These are phyloP conservation scores for Ceraclea dissimilis DNA, from an alignment of 2,888 invertebrate genomes.

Conservation along the genomic window DNA sequence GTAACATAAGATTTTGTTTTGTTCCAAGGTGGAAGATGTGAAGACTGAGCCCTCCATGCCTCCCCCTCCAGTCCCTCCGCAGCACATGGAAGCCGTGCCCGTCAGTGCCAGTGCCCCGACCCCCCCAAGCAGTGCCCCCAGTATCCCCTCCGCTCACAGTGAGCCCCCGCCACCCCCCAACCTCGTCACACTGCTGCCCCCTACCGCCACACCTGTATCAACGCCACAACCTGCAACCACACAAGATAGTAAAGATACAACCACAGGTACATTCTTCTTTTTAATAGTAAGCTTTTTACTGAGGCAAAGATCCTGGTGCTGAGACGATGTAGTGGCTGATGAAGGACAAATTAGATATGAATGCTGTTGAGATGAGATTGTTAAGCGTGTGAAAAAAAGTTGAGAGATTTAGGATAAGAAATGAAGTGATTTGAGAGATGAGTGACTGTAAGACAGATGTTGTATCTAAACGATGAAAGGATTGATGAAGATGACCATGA, in stretches of 20 bases:
- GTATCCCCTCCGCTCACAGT: neutral
- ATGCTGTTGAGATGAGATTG: too few species aligned
- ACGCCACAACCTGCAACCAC: neutral
- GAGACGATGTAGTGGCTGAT: too few species aligned
- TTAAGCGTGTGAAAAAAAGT: too few species aligned
- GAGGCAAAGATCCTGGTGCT: too few species aligned
- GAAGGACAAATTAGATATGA: too few species aligned
- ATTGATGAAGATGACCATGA: too few species aligned
- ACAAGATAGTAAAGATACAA: neutral
- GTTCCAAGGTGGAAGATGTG: neutral
- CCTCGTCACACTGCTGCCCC: neutral
- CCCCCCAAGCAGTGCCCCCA: neutral
- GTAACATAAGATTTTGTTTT: neutral
- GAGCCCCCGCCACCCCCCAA: neutral
- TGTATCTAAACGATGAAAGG: too few species aligned
- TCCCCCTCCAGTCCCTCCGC: constrained; percentile 31
- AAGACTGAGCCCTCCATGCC: constrained; percentile 33
- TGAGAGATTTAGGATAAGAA: too few species aligned
- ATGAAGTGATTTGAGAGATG: too few species aligned
- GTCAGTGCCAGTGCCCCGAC: neutral
- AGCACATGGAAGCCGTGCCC: neutral
- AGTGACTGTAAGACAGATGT: too few species aligned
- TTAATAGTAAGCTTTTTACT: too few species aligned
- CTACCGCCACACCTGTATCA: neutral
- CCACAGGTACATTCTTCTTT: neutral